Percentiles rank a stretch among this genome's conserved stretches.
phyloP scores from a whole-genome alignment of 2,113 vertebrate species.

The Gobiocypris rarus region DNA sequence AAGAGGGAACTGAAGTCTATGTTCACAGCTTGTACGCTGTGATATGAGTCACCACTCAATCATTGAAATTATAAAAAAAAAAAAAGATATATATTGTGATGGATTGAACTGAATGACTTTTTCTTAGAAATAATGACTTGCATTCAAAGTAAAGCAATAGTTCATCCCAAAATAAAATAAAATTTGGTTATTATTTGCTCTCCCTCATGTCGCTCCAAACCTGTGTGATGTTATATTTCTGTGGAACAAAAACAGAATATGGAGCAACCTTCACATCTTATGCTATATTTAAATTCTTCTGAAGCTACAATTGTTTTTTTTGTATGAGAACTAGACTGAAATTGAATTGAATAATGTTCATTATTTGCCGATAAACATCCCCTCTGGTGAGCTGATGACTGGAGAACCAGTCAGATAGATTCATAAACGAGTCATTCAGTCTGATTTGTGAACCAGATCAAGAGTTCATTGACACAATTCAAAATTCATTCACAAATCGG shows the following conservation, averaged over 20 bases:
- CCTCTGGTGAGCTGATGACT: not conserved
- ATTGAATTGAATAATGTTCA: not conserved
- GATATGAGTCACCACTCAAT: slow-evolving; percentile 11
- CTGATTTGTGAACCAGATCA: not conserved
- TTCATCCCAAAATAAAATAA: not conserved
- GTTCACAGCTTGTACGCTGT: not conserved
- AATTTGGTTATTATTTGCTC: not conserved
- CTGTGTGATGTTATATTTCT: not conserved
- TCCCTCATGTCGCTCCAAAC: not conserved
- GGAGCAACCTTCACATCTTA: not conserved
- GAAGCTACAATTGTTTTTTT: slow-evolving; percentile 1
- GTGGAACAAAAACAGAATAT: not conserved
- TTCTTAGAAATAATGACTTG: not conserved
- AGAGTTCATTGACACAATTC: not conserved
- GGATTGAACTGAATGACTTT: not conserved
- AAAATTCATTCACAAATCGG: not conserved
- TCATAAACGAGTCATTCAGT: not conserved
- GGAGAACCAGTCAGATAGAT: not conserved
- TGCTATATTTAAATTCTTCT: not conserved
- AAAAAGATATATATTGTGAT: not conserved
- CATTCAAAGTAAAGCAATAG: not conserved
- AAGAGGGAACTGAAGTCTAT: not conserved
- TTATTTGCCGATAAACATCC: not conserved
- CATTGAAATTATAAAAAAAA: slow-evolving; percentile 21
- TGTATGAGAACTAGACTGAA: not conserved